Percentiles rank a stretch among this genome's conserved stretches.
Evolutionary conservation across 2,113 vertebrate genomes (phyloP).

Genomic region (Embiotoca jacksoni): DNA sequence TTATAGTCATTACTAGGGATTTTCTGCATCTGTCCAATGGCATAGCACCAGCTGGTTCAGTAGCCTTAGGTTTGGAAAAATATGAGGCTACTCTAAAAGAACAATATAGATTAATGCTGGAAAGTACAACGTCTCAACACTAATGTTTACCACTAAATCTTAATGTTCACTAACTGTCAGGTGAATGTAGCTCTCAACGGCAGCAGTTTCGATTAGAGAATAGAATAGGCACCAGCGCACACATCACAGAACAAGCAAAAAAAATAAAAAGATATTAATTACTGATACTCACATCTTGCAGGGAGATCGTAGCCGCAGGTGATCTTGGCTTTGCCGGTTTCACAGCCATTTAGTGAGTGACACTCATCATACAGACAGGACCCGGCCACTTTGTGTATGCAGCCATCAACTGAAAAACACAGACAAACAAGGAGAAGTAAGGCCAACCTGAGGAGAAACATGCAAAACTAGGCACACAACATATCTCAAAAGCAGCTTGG

Average conservation of each 20-base stretch:
- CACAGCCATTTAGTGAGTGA: constrained; percentile 93
- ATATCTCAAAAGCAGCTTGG: constrained; percentile 31
- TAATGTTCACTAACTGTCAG: constrained; percentile 45
- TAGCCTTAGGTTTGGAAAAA: constrained; percentile 26
- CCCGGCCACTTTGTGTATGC: constrained; percentile 97
- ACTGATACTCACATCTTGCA: constrained; percentile 93
- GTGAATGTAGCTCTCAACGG: constrained; percentile 39
- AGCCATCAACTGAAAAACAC: constrained; percentile 92
- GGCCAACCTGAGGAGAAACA: constrained; percentile 34
- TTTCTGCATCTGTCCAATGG: constrained; percentile 2
- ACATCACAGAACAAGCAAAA: constrained; percentile 32
- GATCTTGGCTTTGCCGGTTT: constrained; percentile 96
- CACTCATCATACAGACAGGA: constrained; percentile 94
- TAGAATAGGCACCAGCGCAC: background rate
- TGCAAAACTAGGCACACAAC: background rate
- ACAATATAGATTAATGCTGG: constrained; percentile 45
- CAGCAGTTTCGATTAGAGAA: constrained; percentile 38
- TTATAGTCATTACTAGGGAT: background rate
- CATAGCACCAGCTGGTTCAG: constrained; percentile 22
- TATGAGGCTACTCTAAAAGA: constrained; percentile 22
- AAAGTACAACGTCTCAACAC: constrained; percentile 7
- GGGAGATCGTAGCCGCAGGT: constrained; percentile 97
- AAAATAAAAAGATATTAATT: constrained; percentile 37
- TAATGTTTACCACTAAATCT: constrained; percentile 43
- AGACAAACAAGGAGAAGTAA: constrained; percentile 55